These are phyloP conservation scores for Apoda limacodes DNA, from an alignment of 2,888 invertebrate genomes.

Conservation along the genomic window DNA sequence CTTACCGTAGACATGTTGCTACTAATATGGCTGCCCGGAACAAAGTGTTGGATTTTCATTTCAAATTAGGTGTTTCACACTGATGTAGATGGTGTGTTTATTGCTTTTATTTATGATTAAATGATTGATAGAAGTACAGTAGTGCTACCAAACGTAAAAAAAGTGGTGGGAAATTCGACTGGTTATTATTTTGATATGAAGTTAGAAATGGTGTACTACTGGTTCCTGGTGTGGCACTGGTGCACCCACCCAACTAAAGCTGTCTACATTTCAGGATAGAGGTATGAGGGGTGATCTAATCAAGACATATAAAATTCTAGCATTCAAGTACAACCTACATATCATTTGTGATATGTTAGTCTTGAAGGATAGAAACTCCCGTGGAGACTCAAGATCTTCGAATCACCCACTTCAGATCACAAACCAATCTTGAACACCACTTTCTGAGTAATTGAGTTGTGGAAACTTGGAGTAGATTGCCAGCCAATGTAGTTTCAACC, in stretches of 20 bases:
- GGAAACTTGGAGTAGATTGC: too few species aligned
- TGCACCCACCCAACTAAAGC: neutral
- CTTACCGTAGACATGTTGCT: neutral
- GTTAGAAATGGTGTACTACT: constrained; percentile 2
- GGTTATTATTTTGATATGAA: neutral
- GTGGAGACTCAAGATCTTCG: too few species aligned
- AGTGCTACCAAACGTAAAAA: neutral
- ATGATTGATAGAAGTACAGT: neutral
- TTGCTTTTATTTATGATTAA: neutral
- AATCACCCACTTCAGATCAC: too few species aligned
- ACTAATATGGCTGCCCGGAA: neutral
- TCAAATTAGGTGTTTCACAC: neutral
- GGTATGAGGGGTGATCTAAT: too few species aligned
- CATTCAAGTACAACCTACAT: too few species aligned
- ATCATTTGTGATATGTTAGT: too few species aligned
- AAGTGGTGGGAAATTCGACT: neutral
- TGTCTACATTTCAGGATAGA: too few species aligned
- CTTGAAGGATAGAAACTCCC: too few species aligned
- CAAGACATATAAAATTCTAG: too few species aligned
- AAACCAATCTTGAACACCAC: too few species aligned
- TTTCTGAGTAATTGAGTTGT: too few species aligned
- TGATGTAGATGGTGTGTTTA: neutral
- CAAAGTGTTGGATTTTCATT: neutral
- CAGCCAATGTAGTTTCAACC: too few species aligned
- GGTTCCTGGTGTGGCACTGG: neutral